Percentiles rank a stretch among this genome's conserved stretches.
These are phyloP conservation scores for Microcebus murinus DNA, from an alignment of 2,113 vertebrate species.

Conservation along the genomic window DNA sequence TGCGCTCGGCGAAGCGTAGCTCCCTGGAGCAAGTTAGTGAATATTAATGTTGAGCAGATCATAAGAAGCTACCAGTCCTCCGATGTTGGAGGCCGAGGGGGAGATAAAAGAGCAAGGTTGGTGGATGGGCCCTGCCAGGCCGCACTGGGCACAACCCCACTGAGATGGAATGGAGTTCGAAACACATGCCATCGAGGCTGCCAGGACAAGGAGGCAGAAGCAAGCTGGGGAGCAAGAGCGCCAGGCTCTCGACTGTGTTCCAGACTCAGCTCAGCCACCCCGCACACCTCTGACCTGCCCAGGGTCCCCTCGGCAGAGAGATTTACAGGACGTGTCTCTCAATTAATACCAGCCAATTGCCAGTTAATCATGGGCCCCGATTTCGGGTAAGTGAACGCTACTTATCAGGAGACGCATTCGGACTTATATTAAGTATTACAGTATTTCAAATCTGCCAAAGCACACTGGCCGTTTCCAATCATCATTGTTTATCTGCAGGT, in stretches of 20 bases:
- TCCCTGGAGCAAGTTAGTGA: slow-evolving; percentile 78
- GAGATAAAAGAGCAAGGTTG: slow-evolving; percentile 75
- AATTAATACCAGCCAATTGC: not conserved
- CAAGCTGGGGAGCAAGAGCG: not conserved
- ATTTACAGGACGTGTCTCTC: not conserved
- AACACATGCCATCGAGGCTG: slow-evolving; percentile 67
- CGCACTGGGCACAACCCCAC: slow-evolving; percentile 63
- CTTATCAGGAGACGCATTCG: not conserved
- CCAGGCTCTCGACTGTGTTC: not conserved
- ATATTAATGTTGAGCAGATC: slow-evolving; percentile 84
- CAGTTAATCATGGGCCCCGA: not conserved
- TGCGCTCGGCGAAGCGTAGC: slow-evolving; percentile 79
- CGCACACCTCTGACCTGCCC: not conserved
- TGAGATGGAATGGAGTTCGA: slow-evolving; percentile 82
- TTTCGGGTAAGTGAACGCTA: not conserved
- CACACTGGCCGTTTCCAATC: not conserved
- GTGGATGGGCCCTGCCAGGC: slow-evolving; percentile 73
- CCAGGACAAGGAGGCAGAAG: slow-evolving; percentile 10
- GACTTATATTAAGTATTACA: not conserved
- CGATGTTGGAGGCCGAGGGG: slow-evolving; percentile 58
- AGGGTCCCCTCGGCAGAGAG: not conserved
- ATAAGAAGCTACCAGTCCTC: slow-evolving; percentile 76
- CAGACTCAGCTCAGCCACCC: not conserved
- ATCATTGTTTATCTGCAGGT: slow-evolving; percentile 27
- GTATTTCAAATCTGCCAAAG: not conserved